A percentile compares a stretch with the other conserved stretches of the same genome.
These are phyloP conservation scores for Drosophila cracens DNA, from an alignment of 2,888 invertebrate species.

Conservation along the genomic window DNA sequence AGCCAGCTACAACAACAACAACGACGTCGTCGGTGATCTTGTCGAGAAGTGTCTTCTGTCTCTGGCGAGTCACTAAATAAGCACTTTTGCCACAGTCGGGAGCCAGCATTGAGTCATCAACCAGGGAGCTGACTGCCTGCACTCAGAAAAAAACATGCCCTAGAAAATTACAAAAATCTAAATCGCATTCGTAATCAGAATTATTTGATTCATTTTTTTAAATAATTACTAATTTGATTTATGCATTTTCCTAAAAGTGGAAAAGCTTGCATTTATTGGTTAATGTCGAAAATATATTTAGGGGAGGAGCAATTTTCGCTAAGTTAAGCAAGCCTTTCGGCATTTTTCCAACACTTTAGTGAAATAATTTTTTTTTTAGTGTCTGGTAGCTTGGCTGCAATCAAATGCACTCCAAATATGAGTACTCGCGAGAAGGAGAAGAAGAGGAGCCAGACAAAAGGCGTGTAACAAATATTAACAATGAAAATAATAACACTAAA, in stretches of 20 bases:
- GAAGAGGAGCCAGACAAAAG: slow-evolving; percentile 58
- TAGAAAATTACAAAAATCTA: not conserved
- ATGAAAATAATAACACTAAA: slow-evolving; percentile 78
- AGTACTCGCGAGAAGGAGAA: slow-evolving; percentile 29
- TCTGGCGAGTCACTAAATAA: slow-evolving; percentile 76
- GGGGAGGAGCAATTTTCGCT: fast-evolving
- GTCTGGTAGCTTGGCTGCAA: slow-evolving; percentile 40
- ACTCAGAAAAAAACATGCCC: not conserved
- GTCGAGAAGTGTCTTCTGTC: slow-evolving; percentile 57
- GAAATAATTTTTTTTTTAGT: not conserved
- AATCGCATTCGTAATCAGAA: not conserved
- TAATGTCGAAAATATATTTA: not conserved
- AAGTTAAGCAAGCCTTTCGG: no score
- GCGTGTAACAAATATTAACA: slow-evolving; percentile 81
- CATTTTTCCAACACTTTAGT: not conserved
- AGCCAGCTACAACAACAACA: slow-evolving; percentile 52
- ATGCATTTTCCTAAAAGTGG: not conserved
- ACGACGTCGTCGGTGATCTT: slow-evolving; percentile 46
- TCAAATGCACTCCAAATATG: slow-evolving; percentile 61
- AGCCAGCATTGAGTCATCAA: slow-evolving; percentile 78
- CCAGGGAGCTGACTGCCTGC: slow-evolving; percentile 23
- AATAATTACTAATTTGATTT: not conserved
- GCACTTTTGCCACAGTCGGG: slow-evolving; percentile 60
- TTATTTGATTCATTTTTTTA: not conserved
- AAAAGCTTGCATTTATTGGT: not conserved